Evolutionary conservation across 2,113 vertebrate genomes (phyloP).

Genomic region (Osmerus mordax): DNA sequence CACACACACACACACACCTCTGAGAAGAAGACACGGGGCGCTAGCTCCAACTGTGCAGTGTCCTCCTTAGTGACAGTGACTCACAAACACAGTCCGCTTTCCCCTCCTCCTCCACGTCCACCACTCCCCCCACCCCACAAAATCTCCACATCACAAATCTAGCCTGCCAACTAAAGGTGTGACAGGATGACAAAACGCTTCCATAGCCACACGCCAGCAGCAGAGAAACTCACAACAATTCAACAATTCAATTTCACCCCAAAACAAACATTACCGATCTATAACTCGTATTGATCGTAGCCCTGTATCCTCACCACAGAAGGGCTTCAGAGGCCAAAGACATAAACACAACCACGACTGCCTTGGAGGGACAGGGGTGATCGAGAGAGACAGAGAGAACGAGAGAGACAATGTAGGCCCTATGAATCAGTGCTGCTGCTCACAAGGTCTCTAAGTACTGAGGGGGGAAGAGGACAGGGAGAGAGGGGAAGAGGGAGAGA

Average conservation of each 20-base stretch:
- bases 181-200: slow-evolving; percentile 51
- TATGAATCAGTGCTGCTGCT: slow-evolving; percentile 22
- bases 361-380: slow-evolving; percentile 19
- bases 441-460: slow-evolving; percentile 15
- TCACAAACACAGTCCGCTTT: slow-evolving; percentile 51
- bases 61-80: slow-evolving; percentile 57
- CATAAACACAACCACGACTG: slow-evolving; percentile 2
- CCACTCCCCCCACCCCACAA: slow-evolving; percentile 20
- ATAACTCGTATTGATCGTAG: slow-evolving; percentile 38
- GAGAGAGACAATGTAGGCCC: neutral
- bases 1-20: neutral
- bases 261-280: slow-evolving; percentile 44
- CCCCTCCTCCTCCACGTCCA: slow-evolving; percentile 38
- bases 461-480: slow-evolving; percentile 20
- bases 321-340: neutral
- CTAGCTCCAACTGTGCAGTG: slow-evolving; percentile 50
- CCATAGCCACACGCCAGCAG: slow-evolving; percentile 24
- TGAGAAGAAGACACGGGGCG: slow-evolving; percentile 43
- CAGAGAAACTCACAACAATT: slow-evolving; percentile 29
- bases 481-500: slow-evolving; percentile 9
- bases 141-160: neutral
- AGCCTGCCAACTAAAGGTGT: slow-evolving; percentile 54
- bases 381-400: neutral
- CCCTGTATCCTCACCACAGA: slow-evolving; percentile 27
- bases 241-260: slow-evolving; percentile 39